These are phyloP conservation scores for Chrysopa pallens DNA, from an alignment of 1,140 invertebrate species.

Conservation along the genomic window DNA sequence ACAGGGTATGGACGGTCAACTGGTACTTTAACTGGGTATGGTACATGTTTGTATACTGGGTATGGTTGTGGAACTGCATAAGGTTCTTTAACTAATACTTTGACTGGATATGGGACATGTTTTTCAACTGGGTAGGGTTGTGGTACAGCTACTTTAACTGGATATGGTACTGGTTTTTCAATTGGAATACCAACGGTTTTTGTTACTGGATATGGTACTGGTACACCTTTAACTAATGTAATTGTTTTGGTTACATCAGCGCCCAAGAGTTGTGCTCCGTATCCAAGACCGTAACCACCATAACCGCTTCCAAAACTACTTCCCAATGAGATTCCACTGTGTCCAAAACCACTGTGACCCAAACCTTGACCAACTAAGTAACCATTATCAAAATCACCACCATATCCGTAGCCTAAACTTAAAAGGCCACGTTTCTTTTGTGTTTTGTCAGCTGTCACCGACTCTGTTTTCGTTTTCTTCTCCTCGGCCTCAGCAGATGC, in stretches of 20 bases:
- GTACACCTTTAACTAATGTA: slow-evolving; percentile 49
- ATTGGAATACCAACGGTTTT: slow-evolving; percentile 40
- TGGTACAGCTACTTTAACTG: slow-evolving; percentile 28
- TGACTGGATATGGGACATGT: slow-evolving; percentile 43
- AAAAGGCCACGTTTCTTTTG: slow-evolving; percentile 41
- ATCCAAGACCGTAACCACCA: slow-evolving; percentile 6
- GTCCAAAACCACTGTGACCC: slow-evolving; percentile 18
- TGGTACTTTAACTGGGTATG: slow-evolving; percentile 41
- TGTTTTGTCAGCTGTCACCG: slow-evolving; percentile 39
- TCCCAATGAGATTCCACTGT: slow-evolving; percentile 8
- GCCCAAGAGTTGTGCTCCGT: slow-evolving; percentile 14
- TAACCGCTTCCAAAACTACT: neutral
- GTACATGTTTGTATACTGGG: slow-evolving; percentile 42
- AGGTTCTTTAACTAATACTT: slow-evolving; percentile 46
- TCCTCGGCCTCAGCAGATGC: slow-evolving; percentile 37
- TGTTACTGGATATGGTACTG: slow-evolving; percentile 41
- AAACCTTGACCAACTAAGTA: slow-evolving; percentile 25
- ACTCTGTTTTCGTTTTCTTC: slow-evolving; percentile 34
- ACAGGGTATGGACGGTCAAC: slow-evolving; percentile 44
- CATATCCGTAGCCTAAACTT: slow-evolving; percentile 36
- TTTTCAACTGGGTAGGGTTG: slow-evolving; percentile 42
- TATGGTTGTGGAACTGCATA: slow-evolving; percentile 47
- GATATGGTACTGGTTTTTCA: slow-evolving; percentile 29
- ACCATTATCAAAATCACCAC: slow-evolving; percentile 36
- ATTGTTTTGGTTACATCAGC: slow-evolving; percentile 46